Percentiles rank a stretch among this genome's conserved stretches.
Conservation (phyloP, 2,113 vertebrate species). For the Shinisaurus crocodilurus region DNA sequence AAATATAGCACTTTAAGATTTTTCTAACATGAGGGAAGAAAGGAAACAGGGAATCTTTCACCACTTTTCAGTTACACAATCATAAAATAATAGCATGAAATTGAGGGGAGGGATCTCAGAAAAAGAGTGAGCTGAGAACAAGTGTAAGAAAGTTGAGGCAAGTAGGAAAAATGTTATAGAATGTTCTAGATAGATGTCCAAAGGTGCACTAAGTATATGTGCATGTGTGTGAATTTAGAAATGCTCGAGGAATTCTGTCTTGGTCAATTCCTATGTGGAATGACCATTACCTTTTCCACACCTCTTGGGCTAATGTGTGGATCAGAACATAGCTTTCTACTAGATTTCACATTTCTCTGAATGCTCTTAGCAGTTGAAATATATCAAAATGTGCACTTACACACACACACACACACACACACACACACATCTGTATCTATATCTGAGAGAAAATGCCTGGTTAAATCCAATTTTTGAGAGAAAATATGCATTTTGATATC, state of each 20-base stretch:
- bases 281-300: not conserved
- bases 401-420: too few species aligned
- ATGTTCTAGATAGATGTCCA: not conserved
- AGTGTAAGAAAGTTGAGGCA: not conserved
- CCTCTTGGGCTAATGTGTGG: not conserved
- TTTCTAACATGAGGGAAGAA: not conserved
- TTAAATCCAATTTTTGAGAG: not conserved
- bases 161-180: not conserved
- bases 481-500: not conserved
- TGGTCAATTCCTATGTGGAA: not conserved
- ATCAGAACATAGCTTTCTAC: not conserved
- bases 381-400: not conserved
- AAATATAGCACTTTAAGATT: slow-evolving; percentile 11
- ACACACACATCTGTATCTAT: too few species aligned
- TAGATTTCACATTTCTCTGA: not conserved
- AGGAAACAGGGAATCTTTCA: not conserved
- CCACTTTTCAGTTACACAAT: not conserved
- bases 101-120: not conserved
- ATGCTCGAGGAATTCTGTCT: not conserved
- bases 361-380: not conserved
- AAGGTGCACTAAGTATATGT: not conserved
- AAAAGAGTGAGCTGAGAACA: not conserved
- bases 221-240: not conserved
- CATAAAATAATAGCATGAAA: not conserved
- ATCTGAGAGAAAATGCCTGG: too few species aligned